Conservation (phyloP, 2,113 vertebrate species). For the Dipodomys spectabilis region DNA sequence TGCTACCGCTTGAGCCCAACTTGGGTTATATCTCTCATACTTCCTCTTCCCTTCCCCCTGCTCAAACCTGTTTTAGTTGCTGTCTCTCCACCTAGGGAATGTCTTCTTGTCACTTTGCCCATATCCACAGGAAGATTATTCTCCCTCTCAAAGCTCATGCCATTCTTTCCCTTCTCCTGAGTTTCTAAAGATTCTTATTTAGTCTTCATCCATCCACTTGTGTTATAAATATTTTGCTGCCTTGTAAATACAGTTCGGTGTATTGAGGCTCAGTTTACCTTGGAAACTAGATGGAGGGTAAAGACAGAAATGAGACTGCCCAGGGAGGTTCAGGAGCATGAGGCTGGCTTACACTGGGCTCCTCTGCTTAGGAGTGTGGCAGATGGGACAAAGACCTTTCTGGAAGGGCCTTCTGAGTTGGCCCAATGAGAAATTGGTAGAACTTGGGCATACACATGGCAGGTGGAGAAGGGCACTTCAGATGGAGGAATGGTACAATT, state of each 20-base stretch:
- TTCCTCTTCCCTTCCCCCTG: accelerated
- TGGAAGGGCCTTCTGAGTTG: background rate
- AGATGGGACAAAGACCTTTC: background rate
- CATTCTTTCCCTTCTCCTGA: background rate
- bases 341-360: background rate
- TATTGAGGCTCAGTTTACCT: background rate
- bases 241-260: background rate
- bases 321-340: background rate
- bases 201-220: background rate
- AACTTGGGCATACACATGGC: background rate
- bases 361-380: too few relatives aligned
- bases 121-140: background rate
- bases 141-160: background rate
- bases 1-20: accelerated
- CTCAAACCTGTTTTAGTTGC: background rate
- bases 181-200: background rate
- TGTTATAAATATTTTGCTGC: background rate
- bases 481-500: background rate
- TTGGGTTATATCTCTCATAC: background rate
- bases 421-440: background rate
- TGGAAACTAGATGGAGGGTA: background rate
- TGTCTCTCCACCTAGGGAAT: background rate
- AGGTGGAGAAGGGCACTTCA: background rate
- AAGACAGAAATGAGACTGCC: background rate
- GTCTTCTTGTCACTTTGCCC: background rate